Evolutionary conservation across 2,113 vertebrate genomes (phyloP), one percentile per base, ranked within the genome.

Genomic region (Cyanoramphus novaezelandiae): DNA sequence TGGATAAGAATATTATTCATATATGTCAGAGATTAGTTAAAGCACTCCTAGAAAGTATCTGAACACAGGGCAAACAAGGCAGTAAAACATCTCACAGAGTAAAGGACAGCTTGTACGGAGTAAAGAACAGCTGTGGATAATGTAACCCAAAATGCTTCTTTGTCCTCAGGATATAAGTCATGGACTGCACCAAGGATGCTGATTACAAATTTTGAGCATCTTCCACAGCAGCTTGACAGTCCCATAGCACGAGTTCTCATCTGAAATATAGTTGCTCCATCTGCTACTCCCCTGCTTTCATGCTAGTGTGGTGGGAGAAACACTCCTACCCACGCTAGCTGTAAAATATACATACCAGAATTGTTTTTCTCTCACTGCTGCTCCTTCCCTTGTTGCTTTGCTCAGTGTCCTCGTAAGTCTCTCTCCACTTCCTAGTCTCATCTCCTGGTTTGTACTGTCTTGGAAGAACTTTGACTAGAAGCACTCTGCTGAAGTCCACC

Each of bases 211-310:
- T 84, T 35, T 86, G 29, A 84, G 39, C 69, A 88, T n/a, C 49
- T 86, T 72, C 91, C 81, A 88, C 80, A 84, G 62, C 74, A 93
- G 44, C 31, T 88, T 77, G 69, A 50, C 37, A 76, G 65, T 82
- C 64, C 8, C 28, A 49, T 37, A 88, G 31, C 68, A 86, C 23
- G 55, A 71, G 17, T 82, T 20, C 25, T 82, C 39, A 25, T 47
- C 55, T 17, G 24, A 95, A 89, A 86, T 81, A 86, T 37, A 84
- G 68, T 68, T 86, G 37, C 64, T 93, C 69, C 68, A 88, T 93
- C 84, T 93, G 83, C 69, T 91, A 35, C 46, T 95, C 52, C 69
- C 47, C 55, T 93, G 35, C 52, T 96, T 89, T 89, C 74, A 62
- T 3, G 8, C 44, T 81, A 88, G 28, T 75, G 64, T 91, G 83